These are phyloP conservation scores for Myopa testacea DNA, from an alignment of 2,888 invertebrate species.

Conservation along the genomic window DNA sequence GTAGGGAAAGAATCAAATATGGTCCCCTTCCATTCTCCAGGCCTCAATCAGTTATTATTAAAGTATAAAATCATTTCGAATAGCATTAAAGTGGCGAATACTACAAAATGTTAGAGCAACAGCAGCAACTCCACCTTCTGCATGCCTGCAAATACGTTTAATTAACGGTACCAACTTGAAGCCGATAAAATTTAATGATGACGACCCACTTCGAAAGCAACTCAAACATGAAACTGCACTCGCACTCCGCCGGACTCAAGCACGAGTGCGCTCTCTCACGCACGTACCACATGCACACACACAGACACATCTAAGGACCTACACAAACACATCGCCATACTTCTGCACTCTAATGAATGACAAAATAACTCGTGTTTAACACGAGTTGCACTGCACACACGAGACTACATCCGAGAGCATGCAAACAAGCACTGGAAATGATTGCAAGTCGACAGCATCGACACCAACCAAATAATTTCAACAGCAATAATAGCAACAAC, in stretches of 20 bases:
- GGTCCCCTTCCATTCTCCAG: too few species aligned
- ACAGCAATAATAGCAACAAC: not conserved
- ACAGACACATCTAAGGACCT: not conserved
- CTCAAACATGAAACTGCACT: not conserved
- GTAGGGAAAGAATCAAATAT: too few species aligned
- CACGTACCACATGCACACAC: not conserved
- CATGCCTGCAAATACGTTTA: not conserved
- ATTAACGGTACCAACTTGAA: not conserved
- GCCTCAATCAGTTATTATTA: too few species aligned
- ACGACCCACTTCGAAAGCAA: not conserved
- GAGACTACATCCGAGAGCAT: not conserved
- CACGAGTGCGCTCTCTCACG: too few species aligned
- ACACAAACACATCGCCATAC: not conserved
- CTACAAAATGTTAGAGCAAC: not conserved
- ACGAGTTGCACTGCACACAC: not conserved
- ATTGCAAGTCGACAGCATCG: not conserved
- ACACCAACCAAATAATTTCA: not conserved
- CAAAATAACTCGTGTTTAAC: not conserved
- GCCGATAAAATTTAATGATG: not conserved
- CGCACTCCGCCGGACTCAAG: not conserved
- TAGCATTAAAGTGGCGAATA: not conserved
- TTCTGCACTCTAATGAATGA: not conserved
- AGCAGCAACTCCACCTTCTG: not conserved
- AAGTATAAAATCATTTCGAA: too few species aligned
- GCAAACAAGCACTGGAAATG: not conserved